Base-by-base conservation (phyloP, 2,113 vertebrate genomes). In the Dicaeum eximium region DNA sequence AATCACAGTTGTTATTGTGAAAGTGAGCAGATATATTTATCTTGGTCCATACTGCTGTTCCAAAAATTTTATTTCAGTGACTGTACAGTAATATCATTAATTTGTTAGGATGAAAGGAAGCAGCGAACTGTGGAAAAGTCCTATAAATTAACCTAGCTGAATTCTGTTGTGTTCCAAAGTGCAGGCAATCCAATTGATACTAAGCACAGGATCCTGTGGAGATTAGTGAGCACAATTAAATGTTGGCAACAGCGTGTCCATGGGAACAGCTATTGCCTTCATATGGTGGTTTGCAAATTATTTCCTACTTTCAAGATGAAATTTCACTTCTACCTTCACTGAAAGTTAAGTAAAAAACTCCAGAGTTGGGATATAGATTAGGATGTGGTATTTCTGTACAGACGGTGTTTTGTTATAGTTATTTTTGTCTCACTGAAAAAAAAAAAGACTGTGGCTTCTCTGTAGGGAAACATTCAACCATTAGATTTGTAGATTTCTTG, bases 211-310 rank as follows among this genome's bases (percentile, higher is more conserved):
- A 95, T 93, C 53, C 91, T 69, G 80, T 9, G 15, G 94, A 96
- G 94, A 97, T 96, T 92, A 91, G 79, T 51, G 77, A 91, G 64
- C 45, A 91, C 95, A 96, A 97, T 97, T 95, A 97, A 90, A 80
- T 84, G 71, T 58, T 93, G 86, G 82, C 57, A 95, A 57, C 44
- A 53, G 37, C 42, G 95, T 97, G 85, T 90, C 93, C 96, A 95
- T 97, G 95, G 97, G 85, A 97, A 94, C 97, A 88, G 42, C 65
- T 85, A 70, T 66, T 96, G 80, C 85, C 66, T 96, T 96, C 85
- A 15, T 92, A 75, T 69, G 57, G 57, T 70, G 58, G 11, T 77
- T 95, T 88, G 91, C 86, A 95, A 92, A 95, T 96, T 53, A 69
- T 94, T 96, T 94, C 78, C 91, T 93, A 44, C 66, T 86, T 95